phyloP scores from a whole-genome alignment of 2,797 vertebrate species.

The Sebastes cheni region DNA sequence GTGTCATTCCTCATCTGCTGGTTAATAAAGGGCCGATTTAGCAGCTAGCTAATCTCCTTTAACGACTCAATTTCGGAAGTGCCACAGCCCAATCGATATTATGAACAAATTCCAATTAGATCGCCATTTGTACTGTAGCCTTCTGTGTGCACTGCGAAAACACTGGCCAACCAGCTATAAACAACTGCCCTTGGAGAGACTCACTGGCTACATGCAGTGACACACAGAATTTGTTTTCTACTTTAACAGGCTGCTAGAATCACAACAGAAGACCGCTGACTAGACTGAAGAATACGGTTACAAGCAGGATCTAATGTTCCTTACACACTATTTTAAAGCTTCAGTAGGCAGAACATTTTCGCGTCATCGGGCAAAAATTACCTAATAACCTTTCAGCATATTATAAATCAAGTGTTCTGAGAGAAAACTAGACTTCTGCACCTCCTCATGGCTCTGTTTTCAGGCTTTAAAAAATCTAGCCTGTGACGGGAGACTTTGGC shows the following conservation, averaged over 20 bases:
- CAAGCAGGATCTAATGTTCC: not conserved
- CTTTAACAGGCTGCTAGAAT: not conserved
- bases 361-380: rapidly evolving
- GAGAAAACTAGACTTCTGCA: too few relatives aligned
- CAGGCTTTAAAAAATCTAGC: too few relatives aligned
- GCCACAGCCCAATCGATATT: conserved; percentile 63
- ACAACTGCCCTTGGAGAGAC: not conserved
- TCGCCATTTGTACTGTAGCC: conserved; percentile 46
- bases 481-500: too few relatives aligned
- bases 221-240: not conserved
- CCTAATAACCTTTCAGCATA: too few relatives aligned
- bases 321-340: too few relatives aligned
- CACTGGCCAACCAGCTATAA: not conserved
- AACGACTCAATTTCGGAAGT: conserved; percentile 69
- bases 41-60: conserved; percentile 69
- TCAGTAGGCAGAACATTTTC: too few relatives aligned
- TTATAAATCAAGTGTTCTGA: too few relatives aligned
- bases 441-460: too few relatives aligned
- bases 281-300: not conserved
- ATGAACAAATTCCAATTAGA: conserved; percentile 68
- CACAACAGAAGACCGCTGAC: not conserved
- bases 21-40: conserved; percentile 72
- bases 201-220: not conserved
- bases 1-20: conserved; percentile 55
- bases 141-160: conserved; percentile 9